A percentile compares a stretch with the other conserved stretches of the same genome.
Conservation (phyloP, 2,113 vertebrate genomes). For the rat (Rattus norvegicus) region GRCr8 NC_086028.1:51764001-51764500, state of each 20-base stretch:
- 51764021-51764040: neutral
- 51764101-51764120: neutral
- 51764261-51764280: neutral
- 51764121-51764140: neutral
- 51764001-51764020: neutral
- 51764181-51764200: neutral
- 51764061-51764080: neutral
- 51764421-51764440: neutral
- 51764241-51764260: neutral
- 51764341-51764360: neutral
- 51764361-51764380: neutral
- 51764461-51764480: neutral
- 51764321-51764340: neutral
- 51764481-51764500: neutral
- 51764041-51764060: neutral
- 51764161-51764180: neutral
- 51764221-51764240: neutral
- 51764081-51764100: too few relatives aligned
- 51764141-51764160: neutral
- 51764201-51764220: neutral
- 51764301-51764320: neutral
- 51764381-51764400: neutral
- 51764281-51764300: neutral
- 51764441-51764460: neutral
- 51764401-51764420: neutral